These are phyloP conservation scores for Toxotes jaculatrix DNA, from an alignment of 2,113 vertebrate species.

Conservation along the genomic window DNA sequence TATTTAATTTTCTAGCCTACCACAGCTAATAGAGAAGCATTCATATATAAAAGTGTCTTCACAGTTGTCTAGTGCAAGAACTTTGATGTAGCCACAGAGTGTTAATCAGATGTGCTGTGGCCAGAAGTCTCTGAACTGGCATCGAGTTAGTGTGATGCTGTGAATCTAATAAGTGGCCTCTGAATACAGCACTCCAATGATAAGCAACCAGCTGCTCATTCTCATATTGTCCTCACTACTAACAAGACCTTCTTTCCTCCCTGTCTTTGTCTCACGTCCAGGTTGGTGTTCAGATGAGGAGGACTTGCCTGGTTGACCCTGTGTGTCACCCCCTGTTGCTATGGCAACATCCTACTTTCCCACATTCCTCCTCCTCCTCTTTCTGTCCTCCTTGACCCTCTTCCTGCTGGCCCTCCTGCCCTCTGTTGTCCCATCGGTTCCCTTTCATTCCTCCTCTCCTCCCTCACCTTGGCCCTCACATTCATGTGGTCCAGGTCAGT, in stretches of 20 bases:
- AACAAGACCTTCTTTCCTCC: conserved; percentile 14
- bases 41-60: background rate
- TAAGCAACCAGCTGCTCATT: conserved; percentile 26
- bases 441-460: conserved; percentile 20
- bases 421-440: conserved; percentile 23
- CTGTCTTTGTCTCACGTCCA: conserved; percentile 46
- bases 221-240: conserved; percentile 28
- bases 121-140: conserved; percentile 1
- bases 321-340: conserved; percentile 55
- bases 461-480: conserved; percentile 18
- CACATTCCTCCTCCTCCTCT: conserved; percentile 65
- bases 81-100: background rate
- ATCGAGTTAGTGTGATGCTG: conserved; percentile 16
- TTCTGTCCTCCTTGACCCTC: conserved; percentile 53
- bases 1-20: background rate
- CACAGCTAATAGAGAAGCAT: background rate
- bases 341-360: conserved; percentile 75
- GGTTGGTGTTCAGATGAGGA: conserved; percentile 80
- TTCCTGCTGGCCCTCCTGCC: conserved; percentile 69
- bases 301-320: conserved; percentile 41
- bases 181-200: conserved; percentile 50
- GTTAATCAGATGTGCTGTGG: background rate
- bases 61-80: background rate
- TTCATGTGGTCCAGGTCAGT: conserved; percentile 79
- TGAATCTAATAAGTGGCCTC: conserved; percentile 31